These are phyloP conservation scores for Eilema sororculum DNA, from an alignment of 2,888 invertebrate genomes.

Conservation along the genomic window DNA sequence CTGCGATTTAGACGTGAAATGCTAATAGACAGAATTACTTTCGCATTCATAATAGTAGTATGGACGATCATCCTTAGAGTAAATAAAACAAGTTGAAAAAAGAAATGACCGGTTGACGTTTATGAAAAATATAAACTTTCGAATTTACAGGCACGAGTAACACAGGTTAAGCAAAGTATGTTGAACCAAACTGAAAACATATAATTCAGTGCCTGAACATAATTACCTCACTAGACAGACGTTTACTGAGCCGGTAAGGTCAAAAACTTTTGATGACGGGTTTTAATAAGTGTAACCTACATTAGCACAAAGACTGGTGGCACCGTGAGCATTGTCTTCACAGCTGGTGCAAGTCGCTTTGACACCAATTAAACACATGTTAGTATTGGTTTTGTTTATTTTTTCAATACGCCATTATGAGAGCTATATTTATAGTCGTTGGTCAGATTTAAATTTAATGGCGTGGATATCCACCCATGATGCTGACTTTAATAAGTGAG, in stretches of 20 bases:
- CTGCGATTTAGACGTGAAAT: too few relatives aligned
- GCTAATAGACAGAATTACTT: too few relatives aligned
- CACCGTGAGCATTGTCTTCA: conserved; percentile 52
- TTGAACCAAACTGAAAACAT: background rate
- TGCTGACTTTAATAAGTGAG: background rate
- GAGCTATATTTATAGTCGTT: conserved; percentile 13
- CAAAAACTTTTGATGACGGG: conserved; percentile 26
- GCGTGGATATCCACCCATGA: background rate
- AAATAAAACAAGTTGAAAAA: too few relatives aligned
- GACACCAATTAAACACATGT: conserved; percentile 61
- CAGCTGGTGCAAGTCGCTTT: conserved; percentile 59
- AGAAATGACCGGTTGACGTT: too few relatives aligned
- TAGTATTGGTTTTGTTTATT: conserved; percentile 46
- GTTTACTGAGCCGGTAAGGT: conserved; percentile 10
- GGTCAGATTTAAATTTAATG: conserved; percentile 18
- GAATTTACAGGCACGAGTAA: background rate
- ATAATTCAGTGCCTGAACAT: background rate
- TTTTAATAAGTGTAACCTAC: conserved; percentile 47
- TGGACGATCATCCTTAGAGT: too few relatives aligned
- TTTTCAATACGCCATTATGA: conserved; percentile 35
- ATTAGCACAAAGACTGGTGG: conserved; percentile 42
- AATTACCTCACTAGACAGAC: background rate
- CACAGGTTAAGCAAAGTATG: background rate
- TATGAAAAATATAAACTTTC: background rate
- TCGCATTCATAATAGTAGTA: too few relatives aligned